These are phyloP conservation scores for Cryptomyrus ogoouensis DNA, from an alignment of 2,113 vertebrate genomes.

Conservation along the genomic window DNA sequence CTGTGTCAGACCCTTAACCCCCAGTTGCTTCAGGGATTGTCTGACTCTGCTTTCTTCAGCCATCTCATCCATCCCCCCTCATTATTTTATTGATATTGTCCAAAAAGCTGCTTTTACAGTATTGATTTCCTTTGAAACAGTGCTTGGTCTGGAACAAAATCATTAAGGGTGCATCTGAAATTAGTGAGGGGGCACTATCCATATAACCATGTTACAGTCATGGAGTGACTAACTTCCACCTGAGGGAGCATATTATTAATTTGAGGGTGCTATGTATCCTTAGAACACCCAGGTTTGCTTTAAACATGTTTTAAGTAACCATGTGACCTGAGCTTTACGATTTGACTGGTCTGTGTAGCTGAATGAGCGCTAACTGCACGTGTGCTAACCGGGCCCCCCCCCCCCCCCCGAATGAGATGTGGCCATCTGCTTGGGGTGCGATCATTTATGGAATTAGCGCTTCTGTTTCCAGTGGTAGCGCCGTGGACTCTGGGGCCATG, in stretches of 20 bases:
- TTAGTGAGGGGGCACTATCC: neutral
- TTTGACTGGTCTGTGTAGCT: neutral
- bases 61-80: neutral
- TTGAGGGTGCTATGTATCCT: neutral
- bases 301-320: neutral
- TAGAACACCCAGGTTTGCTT: neutral
- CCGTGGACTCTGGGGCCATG: conserved; percentile 24
- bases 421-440: neutral
- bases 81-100: neutral
- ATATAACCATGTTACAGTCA: neutral
- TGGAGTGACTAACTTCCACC: neutral
- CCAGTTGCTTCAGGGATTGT: neutral
- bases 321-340: neutral
- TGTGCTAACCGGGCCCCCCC: neutral
- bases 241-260: neutral
- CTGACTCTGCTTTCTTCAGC: neutral
- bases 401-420: neutral
- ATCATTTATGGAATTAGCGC: conserved; percentile 20
- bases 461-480: conserved; percentile 30
- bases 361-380: neutral
- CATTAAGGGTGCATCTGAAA: neutral
- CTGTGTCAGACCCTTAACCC: neutral
- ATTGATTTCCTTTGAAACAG: neutral
- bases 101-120: neutral
- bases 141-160: neutral